Base-by-base conservation (phyloP, 2,797 vertebrate genomes). In the Leontopithecus rosalia region DNA sequence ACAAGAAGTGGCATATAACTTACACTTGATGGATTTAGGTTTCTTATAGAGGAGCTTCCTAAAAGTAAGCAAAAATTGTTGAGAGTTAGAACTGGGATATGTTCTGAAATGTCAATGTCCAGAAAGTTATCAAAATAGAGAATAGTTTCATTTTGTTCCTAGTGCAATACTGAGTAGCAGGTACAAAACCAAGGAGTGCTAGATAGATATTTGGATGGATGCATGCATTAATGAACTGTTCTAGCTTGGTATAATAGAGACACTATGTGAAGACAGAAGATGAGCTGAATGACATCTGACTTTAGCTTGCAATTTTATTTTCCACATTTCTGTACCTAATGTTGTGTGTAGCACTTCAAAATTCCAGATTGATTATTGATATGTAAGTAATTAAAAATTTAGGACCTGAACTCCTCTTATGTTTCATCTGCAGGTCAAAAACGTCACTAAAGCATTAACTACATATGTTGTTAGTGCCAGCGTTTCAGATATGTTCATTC, bases 401-500 rank as follows among this genome's bases (percentile, higher is more conserved):
- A 88, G n/a, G 14, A 86, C 14, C 39, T 86, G 41, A 95, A 90
- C 43, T 84, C 58, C 55, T 96, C 67, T 96, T 96, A 2, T 96
- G 91, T 98, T 98, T 97, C 70, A 77, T 89, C 88, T 96, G 92
- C 96, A 99, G 99, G 99, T 48, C 39, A 88, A 4, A 10, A 95
- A 41, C 33, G 75, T 39, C 26, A 77, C 61, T 26, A 94, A 96
- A 98, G 97, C 9, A 6, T 90, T 99, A 96, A 99, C 99, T 94
- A 99, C 99, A 1, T 99, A 99, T 0, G 97, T 99, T 70, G 98
- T 99, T 88, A 99, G 99, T 93, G 99, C 99, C 98, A 99, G 99
- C 90, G 90, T 99, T 95, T 99, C 98, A 95, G 98, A 99, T 26
- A 97, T 97, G 26, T 92, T 93, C 2, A 64, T 99, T 96, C 97